Evolutionary conservation across 2,113 vertebrate genomes (phyloP).

Genomic region (Eulemur macaco): DNA sequence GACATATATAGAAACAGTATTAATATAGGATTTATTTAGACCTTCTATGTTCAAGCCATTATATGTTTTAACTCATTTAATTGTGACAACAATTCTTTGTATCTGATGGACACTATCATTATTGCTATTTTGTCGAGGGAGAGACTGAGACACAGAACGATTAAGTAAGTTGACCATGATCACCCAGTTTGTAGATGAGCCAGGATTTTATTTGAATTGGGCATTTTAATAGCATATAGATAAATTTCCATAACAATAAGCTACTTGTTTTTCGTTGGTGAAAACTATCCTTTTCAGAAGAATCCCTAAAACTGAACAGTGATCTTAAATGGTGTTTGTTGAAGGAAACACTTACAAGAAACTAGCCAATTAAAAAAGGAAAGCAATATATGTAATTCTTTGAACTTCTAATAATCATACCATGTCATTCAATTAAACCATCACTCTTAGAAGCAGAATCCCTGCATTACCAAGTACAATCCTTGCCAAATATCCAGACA

Average conservation of each 20-base stretch:
- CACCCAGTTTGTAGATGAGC: background rate
- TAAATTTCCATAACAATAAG: slow-evolving; percentile 37
- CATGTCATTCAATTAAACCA: slow-evolving; percentile 79
- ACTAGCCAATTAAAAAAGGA: slow-evolving; percentile 51
- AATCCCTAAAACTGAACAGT: background rate
- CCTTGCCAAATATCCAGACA: slow-evolving; percentile 83
- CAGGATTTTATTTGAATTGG: slow-evolving; percentile 7
- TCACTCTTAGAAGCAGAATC: slow-evolving; percentile 80
- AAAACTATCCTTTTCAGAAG: slow-evolving; percentile 4
- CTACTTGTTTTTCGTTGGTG: background rate
- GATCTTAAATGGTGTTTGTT: slow-evolving; percentile 21
- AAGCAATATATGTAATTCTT: slow-evolving; percentile 71
- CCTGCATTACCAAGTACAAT: slow-evolving; percentile 81
- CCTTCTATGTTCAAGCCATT: background rate
- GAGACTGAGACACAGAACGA: background rate
- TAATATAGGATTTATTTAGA: background rate
- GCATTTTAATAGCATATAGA: slow-evolving; percentile 36
- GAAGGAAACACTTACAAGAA: slow-evolving; percentile 26
- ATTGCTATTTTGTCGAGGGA: background rate
- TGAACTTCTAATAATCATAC: slow-evolving; percentile 49
- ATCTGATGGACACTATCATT: background rate
- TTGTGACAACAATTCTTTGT: background rate
- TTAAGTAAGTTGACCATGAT: background rate
- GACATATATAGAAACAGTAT: background rate
- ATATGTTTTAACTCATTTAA: background rate